Evolutionary conservation across 2,888 invertebrate species (phyloP), one percentile per base, ranked within the genome.

Genomic region (Oconnorella tubifera): DNA sequence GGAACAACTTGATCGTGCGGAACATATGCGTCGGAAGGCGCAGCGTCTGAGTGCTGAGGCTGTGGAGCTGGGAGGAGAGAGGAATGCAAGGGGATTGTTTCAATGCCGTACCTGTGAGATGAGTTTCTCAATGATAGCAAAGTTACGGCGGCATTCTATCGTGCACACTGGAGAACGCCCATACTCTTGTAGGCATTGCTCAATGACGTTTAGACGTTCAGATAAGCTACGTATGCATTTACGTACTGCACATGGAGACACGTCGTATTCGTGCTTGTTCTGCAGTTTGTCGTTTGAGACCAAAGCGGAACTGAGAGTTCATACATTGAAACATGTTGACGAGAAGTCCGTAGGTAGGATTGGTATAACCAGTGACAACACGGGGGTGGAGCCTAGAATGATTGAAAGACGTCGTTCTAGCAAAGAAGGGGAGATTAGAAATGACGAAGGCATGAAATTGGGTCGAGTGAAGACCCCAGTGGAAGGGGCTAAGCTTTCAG

Each of bases 61-160:
- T 4, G 14, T 6, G 25, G 53, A 25, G 25, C 6, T 27, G 10
- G 53, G 53, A 19, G 53, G 53, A 10, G 25, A 10, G 4, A 6
- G 10, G 6, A 51, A 51, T 51, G 25, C 14, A 23, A 19, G 53
- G 6, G 53, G 53, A 10, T 27, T 51, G 14, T 51, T 19, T 25
- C 53, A 51, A 27, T 51, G 53, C 25, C 10, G 53, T 25, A 51
- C 25, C 10, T 51, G 53, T 25, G 25, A 4, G 4, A 10, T 51
- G 14, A 51, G 53, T 27, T 51, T 51, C 53, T 51, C 53, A 6
- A 51, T 51, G 53, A 4, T 51, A 6, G 53, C 53, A 6, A 51
- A 51, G 53, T 27, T 51, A 6, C 53, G 53, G 4, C 53, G 53
- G 6, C 53, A 51, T 25, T 6, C 25, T 10, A 25, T 6, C 4